A percentile compares a stretch with the other conserved stretches of the same genome.
phyloP scores from a whole-genome alignment of 2,888 invertebrate species.

The Monoplex corrugatus region DNA sequence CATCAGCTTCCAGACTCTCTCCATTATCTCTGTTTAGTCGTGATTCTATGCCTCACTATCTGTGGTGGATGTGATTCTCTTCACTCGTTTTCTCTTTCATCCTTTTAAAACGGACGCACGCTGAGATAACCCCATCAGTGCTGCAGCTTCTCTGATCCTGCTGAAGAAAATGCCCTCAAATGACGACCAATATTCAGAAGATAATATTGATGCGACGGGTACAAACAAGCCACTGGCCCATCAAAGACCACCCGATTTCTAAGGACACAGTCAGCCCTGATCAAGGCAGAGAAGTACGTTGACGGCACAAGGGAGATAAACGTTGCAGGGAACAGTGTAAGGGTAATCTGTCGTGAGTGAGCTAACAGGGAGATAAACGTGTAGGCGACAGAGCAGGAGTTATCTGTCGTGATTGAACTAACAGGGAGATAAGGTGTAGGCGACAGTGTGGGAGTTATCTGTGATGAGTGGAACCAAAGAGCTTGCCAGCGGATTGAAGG shows the following conservation, averaged over 20 bases:
- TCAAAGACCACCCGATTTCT: constrained; percentile 28
- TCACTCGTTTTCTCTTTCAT: not conserved
- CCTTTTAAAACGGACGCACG: not conserved
- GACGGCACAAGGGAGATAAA: not conserved
- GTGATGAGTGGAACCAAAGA: not conserved
- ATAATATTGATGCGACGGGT: constrained; percentile 16
- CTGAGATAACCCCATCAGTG: not conserved
- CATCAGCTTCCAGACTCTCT: not conserved
- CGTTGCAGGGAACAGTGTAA: not conserved
- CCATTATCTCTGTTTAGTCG: not conserved
- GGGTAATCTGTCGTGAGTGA: not conserved
- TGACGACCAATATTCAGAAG: constrained; percentile 2
- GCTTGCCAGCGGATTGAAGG: too few species aligned
- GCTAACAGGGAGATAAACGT: not conserved
- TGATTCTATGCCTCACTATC: not conserved
- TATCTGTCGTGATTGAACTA: constrained; percentile 4
- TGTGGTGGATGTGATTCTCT: not conserved
- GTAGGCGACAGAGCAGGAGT: not conserved
- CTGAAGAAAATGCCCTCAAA: constrained; percentile 19
- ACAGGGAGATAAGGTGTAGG: constrained; percentile 8
- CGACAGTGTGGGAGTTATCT: constrained; percentile 1
- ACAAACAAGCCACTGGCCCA: not conserved
- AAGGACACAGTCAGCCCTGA: not conserved
- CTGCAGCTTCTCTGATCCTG: too few species aligned
- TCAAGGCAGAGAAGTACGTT: not conserved